These are phyloP conservation scores for Corvus cornix DNA, from an alignment of 2,113 vertebrate genomes.

Conservation along the genomic window DNA sequence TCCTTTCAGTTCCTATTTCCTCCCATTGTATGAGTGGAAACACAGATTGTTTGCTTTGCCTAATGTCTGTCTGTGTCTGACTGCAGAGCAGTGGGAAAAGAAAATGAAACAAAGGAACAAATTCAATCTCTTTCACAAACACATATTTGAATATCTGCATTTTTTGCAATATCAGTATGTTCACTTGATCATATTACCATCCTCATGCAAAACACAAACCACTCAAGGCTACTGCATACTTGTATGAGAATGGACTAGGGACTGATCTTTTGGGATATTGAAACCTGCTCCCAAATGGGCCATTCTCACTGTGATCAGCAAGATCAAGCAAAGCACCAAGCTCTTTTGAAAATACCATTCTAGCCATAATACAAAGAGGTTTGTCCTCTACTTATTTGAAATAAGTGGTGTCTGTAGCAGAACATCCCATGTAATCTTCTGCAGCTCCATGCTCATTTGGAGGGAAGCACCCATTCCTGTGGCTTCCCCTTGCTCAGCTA, in stretches of 20 bases:
- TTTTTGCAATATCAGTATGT: background rate
- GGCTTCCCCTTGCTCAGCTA: background rate
- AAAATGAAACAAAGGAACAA: conserved; percentile 44
- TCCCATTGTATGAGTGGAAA: conserved; percentile 52
- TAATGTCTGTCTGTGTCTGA: conserved; percentile 19
- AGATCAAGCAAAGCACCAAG: background rate
- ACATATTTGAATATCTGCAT: background rate
- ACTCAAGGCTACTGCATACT: background rate
- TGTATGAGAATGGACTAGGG: background rate
- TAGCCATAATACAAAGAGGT: background rate
- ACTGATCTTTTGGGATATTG: background rate
- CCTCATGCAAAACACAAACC: background rate
- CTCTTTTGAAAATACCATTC: background rate
- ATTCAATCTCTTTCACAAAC: background rate
- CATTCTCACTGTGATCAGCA: background rate
- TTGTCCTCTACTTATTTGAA: background rate
- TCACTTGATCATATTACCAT: background rate
- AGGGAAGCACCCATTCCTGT: background rate
- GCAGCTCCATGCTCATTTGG: background rate
- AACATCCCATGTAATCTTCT: background rate
- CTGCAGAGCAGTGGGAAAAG: background rate
- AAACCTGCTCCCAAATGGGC: background rate
- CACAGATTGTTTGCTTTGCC: conserved; percentile 15
- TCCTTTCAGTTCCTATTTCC: conserved; percentile 44
- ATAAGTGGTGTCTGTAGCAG: background rate